Base-by-base conservation (phyloP, 2,797 vertebrate genomes). In the Garrulus glandarius region DNA sequence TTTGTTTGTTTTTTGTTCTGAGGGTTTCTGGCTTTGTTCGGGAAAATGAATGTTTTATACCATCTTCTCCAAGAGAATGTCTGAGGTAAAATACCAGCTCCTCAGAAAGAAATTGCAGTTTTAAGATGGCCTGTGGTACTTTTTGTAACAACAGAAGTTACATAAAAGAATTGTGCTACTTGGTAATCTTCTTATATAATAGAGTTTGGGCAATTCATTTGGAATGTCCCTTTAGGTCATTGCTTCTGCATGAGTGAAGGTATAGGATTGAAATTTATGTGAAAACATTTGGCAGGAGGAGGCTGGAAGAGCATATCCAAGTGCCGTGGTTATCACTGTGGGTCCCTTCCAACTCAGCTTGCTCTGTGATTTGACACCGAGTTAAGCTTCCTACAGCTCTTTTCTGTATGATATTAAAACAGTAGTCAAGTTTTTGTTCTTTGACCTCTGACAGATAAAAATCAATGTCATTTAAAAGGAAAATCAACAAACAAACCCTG, bases 371-470 rank as follows among this genome's bases (percentile, higher is more conserved):
- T 59, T 79, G 56, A 52, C 34, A 34, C 22, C 64, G 43, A 44
- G 41, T 55, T 82, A 70, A 72, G 37, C n/a, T 88, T 65, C 46
- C 55, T n/a, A 15, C 34, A 64, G 53, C 46, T 87, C 23, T 75
- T 60, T 49, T 56, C 15, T 43, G 19, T 67, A 34, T 44, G 6
- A 50, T 84, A 78, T 39, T 75, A 70, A 76, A 87, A 53, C 41
- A 63, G 60, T 36, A 87, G 64, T 76, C 44, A 13, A 70, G 44
- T 70, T 92, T 67, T 87, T 70, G 57, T 87, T 95, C 60, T 93
- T 96, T 91, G 87, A 79, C 78, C 78, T 87, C 60, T 91, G 56
- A 52, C 46, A 77, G 78, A 91, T 93, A 93, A 87, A 92, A 95
- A 94, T 89, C 75, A 57, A 50, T 34, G 69, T 83, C 26, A 53